Base-by-base conservation (phyloP, 2,888 invertebrate genomes). In the Polydrusus pterygomalis region DNA sequence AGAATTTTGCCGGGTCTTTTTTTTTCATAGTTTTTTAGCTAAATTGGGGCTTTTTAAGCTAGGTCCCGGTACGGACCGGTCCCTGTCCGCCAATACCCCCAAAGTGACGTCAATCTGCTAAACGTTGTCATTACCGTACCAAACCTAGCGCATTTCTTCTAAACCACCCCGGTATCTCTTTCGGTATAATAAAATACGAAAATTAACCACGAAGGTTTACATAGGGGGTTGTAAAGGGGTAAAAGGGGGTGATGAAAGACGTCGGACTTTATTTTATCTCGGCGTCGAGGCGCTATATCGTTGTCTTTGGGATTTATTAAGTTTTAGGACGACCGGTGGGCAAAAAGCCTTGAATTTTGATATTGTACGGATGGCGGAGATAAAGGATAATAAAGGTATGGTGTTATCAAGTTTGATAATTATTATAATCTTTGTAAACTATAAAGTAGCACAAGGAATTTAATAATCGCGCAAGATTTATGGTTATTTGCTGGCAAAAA, bases 291-390 rank as follows among this genome's bases (percentile, higher is more conserved):
- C 67, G 68, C 72, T 47, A 63, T 69, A 45, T 70, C 72, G 69
- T 76, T 76, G 68, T 76, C 76, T 71, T 76, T 63, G 63, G 76
- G 72, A 76, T 76, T 76, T 76, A 76, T 76, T 72, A 76, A 76
- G 64, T 64, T 68, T 76, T 38, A 43, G 58, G 65, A 40, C 30
- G 70, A 49, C 49, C 69, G 69, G 70, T 71, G 62, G 72, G 69
- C 69, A 74, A 70, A 74, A 74, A 74, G 58, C 69, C 67, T 56
- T 68, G 67, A 73, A 73, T 67, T 73, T 68, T 68, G 68, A 73
- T 68, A 68, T 73, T 73, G 67, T 73, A 20, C 65, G 72, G 47
- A 56, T 49, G 49, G 18, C 47, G 25, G 49, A 72, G 72, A 72
- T 72, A 60, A 13, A 34, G 67, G 72, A 56, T 72, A 65, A 65